Percentiles rank a stretch among this genome's conserved stretches.
These are phyloP conservation scores for Xiphorhynchus erythropygius DNA, from an alignment of 2,797 vertebrate species.

Conservation along the genomic window DNA sequence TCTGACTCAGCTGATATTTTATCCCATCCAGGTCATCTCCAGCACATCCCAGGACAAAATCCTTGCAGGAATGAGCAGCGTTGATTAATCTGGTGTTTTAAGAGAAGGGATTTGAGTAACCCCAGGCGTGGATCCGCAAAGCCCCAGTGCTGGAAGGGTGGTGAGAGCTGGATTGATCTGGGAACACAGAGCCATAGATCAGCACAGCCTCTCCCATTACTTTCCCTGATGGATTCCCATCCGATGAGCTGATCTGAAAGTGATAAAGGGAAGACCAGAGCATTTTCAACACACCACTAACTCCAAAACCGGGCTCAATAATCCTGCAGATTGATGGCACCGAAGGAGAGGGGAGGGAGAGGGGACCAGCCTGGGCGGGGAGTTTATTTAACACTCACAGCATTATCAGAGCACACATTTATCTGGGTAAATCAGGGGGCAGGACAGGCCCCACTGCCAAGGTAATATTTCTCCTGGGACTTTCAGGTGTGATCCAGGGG, in stretches of 20 bases:
- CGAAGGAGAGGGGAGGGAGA: slow-evolving; percentile 28
- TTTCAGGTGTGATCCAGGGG: neutral
- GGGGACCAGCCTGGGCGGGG: neutral
- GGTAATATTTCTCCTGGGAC: neutral
- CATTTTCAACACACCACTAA: slow-evolving; percentile 58
- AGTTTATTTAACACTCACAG: slow-evolving; percentile 56
- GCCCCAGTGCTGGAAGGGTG: neutral
- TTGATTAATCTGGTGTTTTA: neutral
- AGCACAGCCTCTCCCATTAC: slow-evolving; percentile 32
- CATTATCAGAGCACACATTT: slow-evolving; percentile 35
- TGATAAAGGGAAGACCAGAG: slow-evolving; percentile 58
- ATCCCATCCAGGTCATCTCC: neutral
- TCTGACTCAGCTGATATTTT: neutral
- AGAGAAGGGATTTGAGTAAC: neutral
- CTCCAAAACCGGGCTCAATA: slow-evolving; percentile 63
- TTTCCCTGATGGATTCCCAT: slow-evolving; percentile 64
- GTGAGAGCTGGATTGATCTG: slow-evolving; percentile 17
- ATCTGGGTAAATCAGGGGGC: slow-evolving; percentile 29
- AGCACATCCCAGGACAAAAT: neutral
- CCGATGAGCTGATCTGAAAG: slow-evolving; percentile 50
- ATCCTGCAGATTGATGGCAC: slow-evolving; percentile 67
- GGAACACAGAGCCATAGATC: slow-evolving; percentile 21
- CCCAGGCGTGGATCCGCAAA: neutral
- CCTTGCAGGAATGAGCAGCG: neutral
- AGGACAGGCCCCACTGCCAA: neutral